A percentile compares a stretch with the other conserved stretches of the same genome.
These are phyloP conservation scores for Atopsyche davidsoni DNA, from an alignment of 1,140 invertebrate species.

Conservation along the genomic window DNA sequence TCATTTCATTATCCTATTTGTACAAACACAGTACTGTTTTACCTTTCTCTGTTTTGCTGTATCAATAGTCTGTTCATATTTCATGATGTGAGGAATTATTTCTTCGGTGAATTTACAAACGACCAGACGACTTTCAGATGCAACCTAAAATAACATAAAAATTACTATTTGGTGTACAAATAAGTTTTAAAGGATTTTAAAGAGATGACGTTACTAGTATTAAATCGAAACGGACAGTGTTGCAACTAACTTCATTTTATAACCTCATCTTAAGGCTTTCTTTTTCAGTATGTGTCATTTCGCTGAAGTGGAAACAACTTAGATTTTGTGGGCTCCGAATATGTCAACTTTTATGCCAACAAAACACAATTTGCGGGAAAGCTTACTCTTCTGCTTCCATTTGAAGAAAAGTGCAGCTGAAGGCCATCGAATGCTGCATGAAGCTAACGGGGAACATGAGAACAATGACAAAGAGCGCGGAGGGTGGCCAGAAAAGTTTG, in stretches of 20 bases:
- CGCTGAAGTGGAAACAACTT: background rate
- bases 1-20: background rate
- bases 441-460: too few species aligned
- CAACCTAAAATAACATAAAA: constrained; percentile 17
- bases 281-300: background rate
- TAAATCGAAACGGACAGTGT: too few species aligned
- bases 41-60: constrained; percentile 24
- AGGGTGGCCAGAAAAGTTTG: too few species aligned
- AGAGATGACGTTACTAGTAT: background rate
- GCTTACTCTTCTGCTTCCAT: too few species aligned
- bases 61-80: constrained; percentile 23
- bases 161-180: background rate
- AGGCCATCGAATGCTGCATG: too few species aligned
- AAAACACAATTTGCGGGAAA: too few species aligned
- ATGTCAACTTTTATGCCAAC: too few species aligned
- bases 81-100: constrained; percentile 15
- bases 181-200: background rate
- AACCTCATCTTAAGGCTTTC: too few species aligned
- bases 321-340: background rate
- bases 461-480: too few species aligned
- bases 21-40: background rate
- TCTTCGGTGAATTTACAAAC: constrained; percentile 23
- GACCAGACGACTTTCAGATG: constrained; percentile 15
- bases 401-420: too few species aligned
- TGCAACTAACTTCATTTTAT: too few species aligned